phyloP scores from a whole-genome alignment of 2,888 invertebrate species.

The Lycaena phlaeas region DNA sequence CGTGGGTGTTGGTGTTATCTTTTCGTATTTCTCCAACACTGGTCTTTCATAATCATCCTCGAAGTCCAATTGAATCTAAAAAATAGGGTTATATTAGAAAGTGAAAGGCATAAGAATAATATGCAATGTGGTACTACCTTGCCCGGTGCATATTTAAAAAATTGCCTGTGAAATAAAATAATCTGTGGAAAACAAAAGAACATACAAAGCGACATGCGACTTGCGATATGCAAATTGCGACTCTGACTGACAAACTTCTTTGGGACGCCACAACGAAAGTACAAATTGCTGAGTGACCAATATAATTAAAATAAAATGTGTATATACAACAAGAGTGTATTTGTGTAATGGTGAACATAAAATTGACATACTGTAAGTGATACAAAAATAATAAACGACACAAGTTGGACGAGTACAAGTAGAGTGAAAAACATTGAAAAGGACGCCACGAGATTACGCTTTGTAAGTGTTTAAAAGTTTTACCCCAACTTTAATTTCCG shows the following conservation, averaged over 20 bases:
- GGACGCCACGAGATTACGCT: slow-evolving; percentile 17
- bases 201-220: slow-evolving; percentile 51
- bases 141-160: not conserved
- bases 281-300: slow-evolving; percentile 11
- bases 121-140: slow-evolving; percentile 1
- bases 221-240: slow-evolving; percentile 51
- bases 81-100: slow-evolving; percentile 4
- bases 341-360: slow-evolving; percentile 14
- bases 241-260: slow-evolving; percentile 21
- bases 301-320: slow-evolving; percentile 10
- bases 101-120: not conserved
- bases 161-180: not conserved
- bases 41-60: slow-evolving; percentile 83
- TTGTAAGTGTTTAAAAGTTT: slow-evolving; percentile 27
- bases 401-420: slow-evolving; percentile 11
- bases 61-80: slow-evolving; percentile 62
- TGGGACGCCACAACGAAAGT: slow-evolving; percentile 24
- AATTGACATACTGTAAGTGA: slow-evolving; percentile 6
- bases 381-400: slow-evolving; percentile 4
- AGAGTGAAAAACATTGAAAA: slow-evolving; percentile 17
- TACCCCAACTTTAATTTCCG: slow-evolving; percentile 46
- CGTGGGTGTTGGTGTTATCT: slow-evolving; percentile 63
- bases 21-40: slow-evolving; percentile 80
- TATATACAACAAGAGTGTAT: slow-evolving; percentile 10
- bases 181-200: slow-evolving; percentile 27